Percentiles rank a stretch among this genome's conserved stretches.
Conservation (phyloP, 1,140 invertebrate species). For the Zaprionus nigranus region DNA sequence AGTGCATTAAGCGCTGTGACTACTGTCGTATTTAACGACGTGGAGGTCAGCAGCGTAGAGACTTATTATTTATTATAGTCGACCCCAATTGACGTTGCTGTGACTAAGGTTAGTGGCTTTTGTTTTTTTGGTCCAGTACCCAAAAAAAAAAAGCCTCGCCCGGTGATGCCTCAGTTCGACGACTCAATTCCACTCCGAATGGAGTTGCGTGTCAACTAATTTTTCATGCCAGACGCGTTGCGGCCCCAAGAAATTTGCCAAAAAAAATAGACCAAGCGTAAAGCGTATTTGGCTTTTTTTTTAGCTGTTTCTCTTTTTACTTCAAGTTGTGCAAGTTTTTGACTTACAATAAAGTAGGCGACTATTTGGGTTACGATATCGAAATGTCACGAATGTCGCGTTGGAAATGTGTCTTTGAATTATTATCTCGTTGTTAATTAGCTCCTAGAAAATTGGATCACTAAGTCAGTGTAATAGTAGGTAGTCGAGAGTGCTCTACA, state of each 20-base stretch:
- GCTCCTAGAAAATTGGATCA: not conserved
- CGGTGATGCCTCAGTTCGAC: not conserved
- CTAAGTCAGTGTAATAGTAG: constrained; percentile 9
- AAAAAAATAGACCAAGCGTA: constrained; percentile 58
- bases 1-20: constrained; percentile 11
- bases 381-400: constrained; percentile 24
- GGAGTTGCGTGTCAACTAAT: constrained; percentile 25
- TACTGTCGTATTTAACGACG: not conserved
- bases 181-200: not conserved
- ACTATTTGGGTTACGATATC: constrained; percentile 26
- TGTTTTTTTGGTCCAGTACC: constrained; percentile 14
- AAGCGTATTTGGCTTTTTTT: constrained; percentile 33
- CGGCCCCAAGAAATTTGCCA: constrained; percentile 13
- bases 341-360: constrained; percentile 3
- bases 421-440: not conserved
- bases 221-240: constrained; percentile 36
- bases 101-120: constrained; percentile 12
- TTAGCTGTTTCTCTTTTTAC: not conserved
- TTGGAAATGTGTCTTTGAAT: constrained; percentile 7
- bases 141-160: constrained; percentile 5
- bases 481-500: not conserved
- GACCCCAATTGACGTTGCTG: not conserved
- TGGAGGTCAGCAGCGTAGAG: not conserved
- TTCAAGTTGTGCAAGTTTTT: constrained; percentile 41
- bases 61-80: constrained; percentile 7